phyloP scores from a whole-genome alignment of 2,113 vertebrate genomes.

The Madoqua kirkii region DNA sequence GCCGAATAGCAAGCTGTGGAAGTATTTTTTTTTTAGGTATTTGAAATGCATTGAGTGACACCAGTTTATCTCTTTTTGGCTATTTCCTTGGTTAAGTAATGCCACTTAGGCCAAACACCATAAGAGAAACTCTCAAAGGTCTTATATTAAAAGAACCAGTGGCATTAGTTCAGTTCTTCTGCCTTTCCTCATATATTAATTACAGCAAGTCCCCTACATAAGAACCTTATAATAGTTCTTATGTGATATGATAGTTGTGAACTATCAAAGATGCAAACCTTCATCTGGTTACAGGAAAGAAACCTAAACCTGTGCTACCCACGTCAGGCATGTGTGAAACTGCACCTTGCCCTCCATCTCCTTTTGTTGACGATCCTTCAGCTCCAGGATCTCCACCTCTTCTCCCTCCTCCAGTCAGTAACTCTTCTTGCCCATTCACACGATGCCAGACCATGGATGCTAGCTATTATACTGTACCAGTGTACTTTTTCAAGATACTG shows the following conservation, averaged over 20 bases:
- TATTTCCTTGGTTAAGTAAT: not conserved
- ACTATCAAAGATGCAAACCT: not conserved
- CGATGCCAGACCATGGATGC: not conserved
- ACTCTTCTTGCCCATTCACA: not conserved
- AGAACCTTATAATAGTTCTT: not conserved
- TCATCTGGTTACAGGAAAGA: not conserved
- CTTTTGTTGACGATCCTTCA: not conserved
- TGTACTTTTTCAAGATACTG: not conserved
- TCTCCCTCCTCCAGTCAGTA: not conserved
- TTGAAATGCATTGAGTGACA: not conserved
- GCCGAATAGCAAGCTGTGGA: not conserved
- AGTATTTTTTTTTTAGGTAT: not conserved
- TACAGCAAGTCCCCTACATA: not conserved
- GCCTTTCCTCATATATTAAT: not conserved
- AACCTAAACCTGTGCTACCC: not conserved
- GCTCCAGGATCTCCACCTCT: not conserved
- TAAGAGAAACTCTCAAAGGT: fast-evolving
- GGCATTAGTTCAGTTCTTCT: not conserved
- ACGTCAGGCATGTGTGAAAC: not conserved
- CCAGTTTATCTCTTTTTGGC: not conserved
- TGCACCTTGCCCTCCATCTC: not conserved
- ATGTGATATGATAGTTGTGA: not conserved
- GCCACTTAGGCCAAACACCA: too few relatives aligned
- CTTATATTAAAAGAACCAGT: not conserved
- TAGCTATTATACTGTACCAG: not conserved